Conservation (phyloP, 2,797 vertebrate genomes). For the Rhyacichthys aspro region DNA sequence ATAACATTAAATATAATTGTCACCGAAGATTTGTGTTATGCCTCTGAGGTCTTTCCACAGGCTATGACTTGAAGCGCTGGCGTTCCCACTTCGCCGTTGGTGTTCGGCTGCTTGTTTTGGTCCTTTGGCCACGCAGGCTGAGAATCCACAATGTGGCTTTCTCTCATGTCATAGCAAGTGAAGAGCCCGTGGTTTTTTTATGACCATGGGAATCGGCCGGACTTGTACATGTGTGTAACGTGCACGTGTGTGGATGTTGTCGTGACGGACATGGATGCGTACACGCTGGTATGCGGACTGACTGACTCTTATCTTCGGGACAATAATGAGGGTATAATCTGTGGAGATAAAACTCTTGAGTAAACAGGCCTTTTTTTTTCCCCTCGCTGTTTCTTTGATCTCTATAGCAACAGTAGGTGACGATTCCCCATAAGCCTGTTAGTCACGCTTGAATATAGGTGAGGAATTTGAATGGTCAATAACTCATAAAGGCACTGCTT, state of each 20-base stretch:
- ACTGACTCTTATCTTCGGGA: conserved; percentile 45
- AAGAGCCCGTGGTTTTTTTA: conserved; percentile 23
- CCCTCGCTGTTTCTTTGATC: conserved; percentile 65
- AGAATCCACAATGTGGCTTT: conserved; percentile 73
- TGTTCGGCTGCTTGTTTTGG: conserved; percentile 65
- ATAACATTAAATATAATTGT: conserved; percentile 23
- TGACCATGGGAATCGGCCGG: conserved; percentile 16
- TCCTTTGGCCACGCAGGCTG: conserved; percentile 59
- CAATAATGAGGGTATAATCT: conserved; percentile 58
- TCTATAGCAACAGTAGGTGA: conserved; percentile 65
- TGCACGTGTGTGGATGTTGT: conserved; percentile 32
- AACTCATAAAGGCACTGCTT: conserved; percentile 51
- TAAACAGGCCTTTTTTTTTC: conserved; percentile 54
- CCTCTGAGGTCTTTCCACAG: background rate
- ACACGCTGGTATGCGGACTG: conserved; percentile 46
- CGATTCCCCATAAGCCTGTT: conserved; percentile 72
- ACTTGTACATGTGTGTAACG: conserved; percentile 13
- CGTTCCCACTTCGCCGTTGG: conserved; percentile 14
- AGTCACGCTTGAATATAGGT: conserved; percentile 70
- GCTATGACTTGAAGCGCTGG: conserved; percentile 12
- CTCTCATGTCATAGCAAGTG: conserved; percentile 54
- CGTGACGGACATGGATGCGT: conserved; percentile 41
- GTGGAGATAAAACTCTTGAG: conserved; percentile 52
- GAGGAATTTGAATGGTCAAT: conserved; percentile 71
- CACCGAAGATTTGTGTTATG: conserved; percentile 41